Evolutionary conservation across 2,797 vertebrate genomes (phyloP).

Genomic region (Mormyrops boulengeri): DNA sequence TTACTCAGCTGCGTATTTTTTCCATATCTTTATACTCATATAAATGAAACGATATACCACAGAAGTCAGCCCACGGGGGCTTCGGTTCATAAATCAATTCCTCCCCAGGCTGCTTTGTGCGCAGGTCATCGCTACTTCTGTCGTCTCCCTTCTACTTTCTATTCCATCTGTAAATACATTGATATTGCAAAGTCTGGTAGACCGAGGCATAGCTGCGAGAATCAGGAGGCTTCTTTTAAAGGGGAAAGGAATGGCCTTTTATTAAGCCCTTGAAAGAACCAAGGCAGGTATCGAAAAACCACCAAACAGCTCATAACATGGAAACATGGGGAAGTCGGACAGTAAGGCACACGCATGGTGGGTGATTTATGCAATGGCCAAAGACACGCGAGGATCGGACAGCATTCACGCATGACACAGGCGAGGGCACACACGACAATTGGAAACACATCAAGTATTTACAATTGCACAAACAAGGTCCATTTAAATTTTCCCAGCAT

Average conservation of each 20-base stretch:
- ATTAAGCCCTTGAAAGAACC: not conserved
- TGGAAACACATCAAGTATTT: not conserved
- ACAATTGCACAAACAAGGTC: not conserved
- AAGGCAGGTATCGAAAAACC: not conserved
- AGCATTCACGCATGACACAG: not conserved
- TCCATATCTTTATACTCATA: not conserved
- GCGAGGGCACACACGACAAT: not conserved
- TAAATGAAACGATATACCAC: constrained; percentile 6
- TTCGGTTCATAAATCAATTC: constrained; percentile 12
- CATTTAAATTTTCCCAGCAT: not conserved
- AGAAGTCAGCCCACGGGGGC: constrained; percentile 1
- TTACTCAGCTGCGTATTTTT: not conserved
- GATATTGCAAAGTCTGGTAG: not conserved
- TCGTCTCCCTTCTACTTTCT: constrained; percentile 5
- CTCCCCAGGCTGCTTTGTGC: not conserved
- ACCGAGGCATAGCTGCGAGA: not conserved
- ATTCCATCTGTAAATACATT: constrained; percentile 23
- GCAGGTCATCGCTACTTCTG: constrained; percentile 17
- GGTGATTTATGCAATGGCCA: not conserved
- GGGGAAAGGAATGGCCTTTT: not conserved
- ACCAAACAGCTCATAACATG: not conserved
- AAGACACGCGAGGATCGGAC: not conserved
- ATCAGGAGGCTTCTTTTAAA: not conserved
- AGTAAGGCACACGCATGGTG: not conserved
- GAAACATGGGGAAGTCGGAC: not conserved